Base-by-base conservation (phyloP, 2,888 invertebrate species). In the Incurvaria masculella region DNA sequence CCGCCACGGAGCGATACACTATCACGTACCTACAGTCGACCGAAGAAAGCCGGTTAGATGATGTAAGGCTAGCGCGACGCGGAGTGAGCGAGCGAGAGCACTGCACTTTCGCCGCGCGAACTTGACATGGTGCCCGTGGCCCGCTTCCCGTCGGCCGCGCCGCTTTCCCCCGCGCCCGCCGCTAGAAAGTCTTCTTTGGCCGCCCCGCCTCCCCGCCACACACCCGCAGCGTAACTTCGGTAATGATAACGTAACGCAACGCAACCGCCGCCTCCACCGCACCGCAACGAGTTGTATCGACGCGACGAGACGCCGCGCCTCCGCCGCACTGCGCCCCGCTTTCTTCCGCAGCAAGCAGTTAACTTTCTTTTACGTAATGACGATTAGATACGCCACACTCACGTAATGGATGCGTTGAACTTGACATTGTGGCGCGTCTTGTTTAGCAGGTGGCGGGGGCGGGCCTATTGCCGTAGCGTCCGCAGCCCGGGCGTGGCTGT, bases 101-200 rank as follows among this genome's bases (percentile, higher is more conserved):
- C 72, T 68, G 73, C 69, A 74, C 76, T 75, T 75, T 76, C 75
- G 65, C 69, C 69, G 69, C 45, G 58, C 68, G 76, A 74, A 72
- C 79, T 78, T 79, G 78, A 79, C 79, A 78, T 70, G 75, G 66
- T 79, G 79, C 68, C 79, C 78, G 65, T 79, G 79, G 76, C 79
- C 78, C 73, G 72, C 64, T 72, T 73, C 66, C 69, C 68, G 63
- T 73, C 74, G 75, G 75, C 76, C 73, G 73, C 72, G 72, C 74
- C 74, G 73, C 74, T 74, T 74, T 73, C 73, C 67, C 64, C 46
- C 68, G 65, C 45, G 51, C 49, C 52, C 46, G 59, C 66, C 23
- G 33, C 14, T 33, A 33, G 33, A 33, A 33, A 33, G 33, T 33
- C 33, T 33, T n/a, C 33, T 33, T 33, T 33, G 11, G 14, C 33